Conservation (phyloP, 2,888 invertebrate species). For the Phalangium opilio region DNA sequence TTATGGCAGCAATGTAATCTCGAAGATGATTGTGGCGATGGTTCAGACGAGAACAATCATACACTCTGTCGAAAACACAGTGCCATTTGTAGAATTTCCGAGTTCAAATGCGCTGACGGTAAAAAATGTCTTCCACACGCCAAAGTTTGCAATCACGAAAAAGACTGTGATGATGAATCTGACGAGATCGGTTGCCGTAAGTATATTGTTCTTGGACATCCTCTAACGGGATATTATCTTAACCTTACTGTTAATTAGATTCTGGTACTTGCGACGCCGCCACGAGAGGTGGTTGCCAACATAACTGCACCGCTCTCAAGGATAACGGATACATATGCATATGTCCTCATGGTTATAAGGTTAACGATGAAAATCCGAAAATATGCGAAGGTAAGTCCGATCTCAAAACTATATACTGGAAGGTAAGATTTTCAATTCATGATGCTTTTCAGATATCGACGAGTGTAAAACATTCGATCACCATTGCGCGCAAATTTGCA, state of each 20-base stretch:
- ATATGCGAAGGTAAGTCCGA: conserved; percentile 42
- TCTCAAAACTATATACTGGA: not conserved
- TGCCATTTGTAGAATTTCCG: conserved; percentile 43
- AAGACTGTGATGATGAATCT: conserved; percentile 78
- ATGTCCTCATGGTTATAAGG: conserved; percentile 72
- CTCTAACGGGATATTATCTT: not conserved
- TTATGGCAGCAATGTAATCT: conserved; percentile 54
- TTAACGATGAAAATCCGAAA: conserved; percentile 60
- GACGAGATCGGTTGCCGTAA: conserved; percentile 79
- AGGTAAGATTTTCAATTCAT: conserved; percentile 1
- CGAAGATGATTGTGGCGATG: conserved; percentile 83
- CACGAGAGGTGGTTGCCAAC: conserved; percentile 67
- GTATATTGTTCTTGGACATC: conserved; percentile 23
- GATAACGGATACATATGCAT: conserved; percentile 71
- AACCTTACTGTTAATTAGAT: conserved; percentile 4
- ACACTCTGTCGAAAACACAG: conserved; percentile 63
- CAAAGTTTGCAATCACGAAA: conserved; percentile 70
- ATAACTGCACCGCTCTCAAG: conserved; percentile 69
- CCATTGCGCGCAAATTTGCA: conserved; percentile 84
- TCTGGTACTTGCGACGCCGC: conserved; percentile 23
- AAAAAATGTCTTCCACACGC: conserved; percentile 61
- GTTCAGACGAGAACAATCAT: conserved; percentile 89
- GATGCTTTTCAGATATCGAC: conserved; percentile 49
- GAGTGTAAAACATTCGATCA: conserved; percentile 69
- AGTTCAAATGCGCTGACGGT: conserved; percentile 70